Evolutionary conservation across 2,888 invertebrate species (phyloP).

Genomic region (Campoplex nolae): DNA sequence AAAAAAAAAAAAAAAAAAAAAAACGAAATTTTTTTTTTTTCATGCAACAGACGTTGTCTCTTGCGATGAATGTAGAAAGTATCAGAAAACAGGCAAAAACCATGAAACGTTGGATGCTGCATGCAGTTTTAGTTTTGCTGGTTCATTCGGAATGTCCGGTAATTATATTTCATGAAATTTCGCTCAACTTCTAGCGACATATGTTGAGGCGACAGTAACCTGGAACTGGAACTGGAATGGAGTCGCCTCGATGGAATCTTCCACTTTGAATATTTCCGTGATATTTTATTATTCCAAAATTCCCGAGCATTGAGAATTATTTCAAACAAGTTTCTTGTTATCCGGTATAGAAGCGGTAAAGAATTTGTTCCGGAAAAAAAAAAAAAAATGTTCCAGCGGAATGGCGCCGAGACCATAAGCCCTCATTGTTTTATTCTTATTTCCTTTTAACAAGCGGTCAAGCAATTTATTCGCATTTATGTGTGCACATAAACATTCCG

Average conservation of each 20-base stretch:
- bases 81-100: too few relatives aligned
- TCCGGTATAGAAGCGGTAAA: background rate
- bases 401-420: background rate
- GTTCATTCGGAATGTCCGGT: background rate
- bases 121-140: background rate
- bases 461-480: constrained; percentile 53
- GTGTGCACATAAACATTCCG: constrained; percentile 21
- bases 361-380: background rate
- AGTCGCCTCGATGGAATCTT: too few relatives aligned
- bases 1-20: background rate
- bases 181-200: too few relatives aligned
- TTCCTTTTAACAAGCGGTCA: background rate
- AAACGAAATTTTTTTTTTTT: too few relatives aligned
- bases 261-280: too few relatives aligned
- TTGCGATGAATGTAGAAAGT: too few relatives aligned
- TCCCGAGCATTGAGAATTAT: background rate
- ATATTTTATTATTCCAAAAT: background rate
- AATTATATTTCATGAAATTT: too few relatives aligned
- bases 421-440: constrained; percentile 1
- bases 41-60: background rate
- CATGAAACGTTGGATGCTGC: background rate
- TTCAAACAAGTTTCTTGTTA: background rate
- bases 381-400: background rate
- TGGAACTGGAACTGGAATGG: too few relatives aligned
- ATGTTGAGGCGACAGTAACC: too few relatives aligned